Conservation (phyloP, 2,797 vertebrate species). For the Crypturellus tataupa region DNA sequence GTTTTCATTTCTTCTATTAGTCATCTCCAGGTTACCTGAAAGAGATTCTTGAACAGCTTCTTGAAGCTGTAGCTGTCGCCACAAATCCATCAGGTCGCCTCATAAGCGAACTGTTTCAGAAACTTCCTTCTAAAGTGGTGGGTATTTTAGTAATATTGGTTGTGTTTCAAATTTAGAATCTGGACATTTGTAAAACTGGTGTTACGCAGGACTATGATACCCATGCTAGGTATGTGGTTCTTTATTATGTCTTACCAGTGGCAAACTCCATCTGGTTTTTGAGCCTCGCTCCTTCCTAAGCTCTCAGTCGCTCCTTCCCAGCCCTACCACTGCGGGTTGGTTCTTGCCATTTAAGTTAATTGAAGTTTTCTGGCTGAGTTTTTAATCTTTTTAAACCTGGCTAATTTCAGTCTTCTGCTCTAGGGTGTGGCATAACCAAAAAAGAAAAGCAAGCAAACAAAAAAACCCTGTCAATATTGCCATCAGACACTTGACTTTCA, state of each 20-base stretch:
- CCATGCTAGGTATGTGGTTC: not conserved
- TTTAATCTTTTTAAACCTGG: not conserved
- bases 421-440: not conserved
- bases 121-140: slow-evolving; percentile 98
- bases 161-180: not conserved
- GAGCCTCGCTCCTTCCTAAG: not conserved
- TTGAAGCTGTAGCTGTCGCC: slow-evolving; percentile 91
- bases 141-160: slow-evolving; percentile 5
- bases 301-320: fast-evolving
- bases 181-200: not conserved
- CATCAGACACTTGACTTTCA: not conserved
- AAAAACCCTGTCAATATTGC: not conserved
- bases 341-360: not conserved
- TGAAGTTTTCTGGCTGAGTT: not conserved
- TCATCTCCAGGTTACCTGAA: slow-evolving; percentile 89
- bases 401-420: not conserved
- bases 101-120: slow-evolving; percentile 98
- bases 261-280: not conserved
- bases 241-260: not conserved
- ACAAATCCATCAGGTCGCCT: slow-evolving; percentile 92
- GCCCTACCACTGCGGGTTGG: not conserved
- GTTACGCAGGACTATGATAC: not conserved
- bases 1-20: slow-evolving; percentile 68
- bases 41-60: slow-evolving; percentile 94
- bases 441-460: not conserved